Evolutionary conservation across 2,888 invertebrate species (phyloP).

Genomic region (Lycaena phlaeas): DNA sequence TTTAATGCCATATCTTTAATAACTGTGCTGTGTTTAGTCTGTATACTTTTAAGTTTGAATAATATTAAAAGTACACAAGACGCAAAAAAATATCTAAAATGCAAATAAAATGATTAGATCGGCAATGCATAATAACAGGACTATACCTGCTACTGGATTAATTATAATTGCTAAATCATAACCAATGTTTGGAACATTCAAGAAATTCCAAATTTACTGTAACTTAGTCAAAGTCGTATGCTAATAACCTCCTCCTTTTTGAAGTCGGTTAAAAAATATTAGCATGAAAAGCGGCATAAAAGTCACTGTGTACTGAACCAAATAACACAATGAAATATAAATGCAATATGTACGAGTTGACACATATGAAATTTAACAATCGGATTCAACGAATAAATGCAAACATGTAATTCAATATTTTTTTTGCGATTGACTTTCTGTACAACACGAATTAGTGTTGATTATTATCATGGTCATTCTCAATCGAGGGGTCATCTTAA

Average conservation of each 20-base stretch:
- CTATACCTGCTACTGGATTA: not conserved
- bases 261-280: no score
- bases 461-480: not conserved
- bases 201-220: no score
- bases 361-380: no score
- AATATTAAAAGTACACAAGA: slow-evolving; percentile 2
- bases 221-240: no score
- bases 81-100: slow-evolving; percentile 1
- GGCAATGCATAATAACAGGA: not conserved
- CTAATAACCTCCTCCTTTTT: no score
- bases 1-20: no score
- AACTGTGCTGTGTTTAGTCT: not conserved
- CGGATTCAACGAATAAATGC: no score
- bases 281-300: not conserved
- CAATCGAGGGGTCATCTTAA: slow-evolving; percentile 13
- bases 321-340: no score
- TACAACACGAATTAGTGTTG: not conserved
- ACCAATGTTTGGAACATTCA: no score
- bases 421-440: not conserved
- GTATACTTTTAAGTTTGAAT: not conserved
- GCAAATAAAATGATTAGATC: slow-evolving; percentile 3
- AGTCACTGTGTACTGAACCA: not conserved
- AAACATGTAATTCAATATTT: no score
- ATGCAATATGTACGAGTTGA: no score
- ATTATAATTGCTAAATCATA: slow-evolving; percentile 1